Evolutionary conservation across 2,888 invertebrate species (phyloP).

Genomic region (Ferrisia virgata): DNA sequence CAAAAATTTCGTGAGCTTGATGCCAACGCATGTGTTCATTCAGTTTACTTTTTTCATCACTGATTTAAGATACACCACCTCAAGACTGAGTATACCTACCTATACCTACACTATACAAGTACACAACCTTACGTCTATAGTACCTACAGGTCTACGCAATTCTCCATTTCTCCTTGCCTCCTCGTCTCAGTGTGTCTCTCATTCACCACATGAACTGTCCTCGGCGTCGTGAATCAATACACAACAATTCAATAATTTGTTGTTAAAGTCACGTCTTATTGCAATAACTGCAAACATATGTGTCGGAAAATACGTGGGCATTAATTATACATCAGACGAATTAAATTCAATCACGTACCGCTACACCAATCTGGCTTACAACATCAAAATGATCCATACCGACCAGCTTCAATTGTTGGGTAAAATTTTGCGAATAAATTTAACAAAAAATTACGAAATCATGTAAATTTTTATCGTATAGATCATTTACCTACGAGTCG

Average conservation of each 20-base stretch:
- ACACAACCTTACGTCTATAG: no score
- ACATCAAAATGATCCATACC: slow-evolving; percentile 3
- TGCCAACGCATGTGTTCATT: background rate
- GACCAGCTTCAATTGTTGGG: background rate
- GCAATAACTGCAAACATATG: slow-evolving; percentile 21
- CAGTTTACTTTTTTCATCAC: background rate
- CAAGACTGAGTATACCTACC: background rate
- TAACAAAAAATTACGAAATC: slow-evolving; percentile 24
- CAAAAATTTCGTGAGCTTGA: background rate
- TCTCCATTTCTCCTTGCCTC: background rate
- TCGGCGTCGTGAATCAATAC: slow-evolving; percentile 20
- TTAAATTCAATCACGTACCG: slow-evolving; percentile 26
- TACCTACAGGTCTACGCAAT: background rate
- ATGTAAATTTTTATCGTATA: slow-evolving; percentile 13
- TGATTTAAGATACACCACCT: background rate
- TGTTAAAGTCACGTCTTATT: slow-evolving; percentile 33
- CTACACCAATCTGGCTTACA: slow-evolving; percentile 18
- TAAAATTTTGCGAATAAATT: slow-evolving; percentile 30
- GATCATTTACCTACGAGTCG: slow-evolving; percentile 1
- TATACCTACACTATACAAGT: background rate
- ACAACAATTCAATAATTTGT: slow-evolving; percentile 26
- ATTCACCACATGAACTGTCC: background rate
- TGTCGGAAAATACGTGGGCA: slow-evolving; percentile 26
- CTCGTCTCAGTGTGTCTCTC: no score
- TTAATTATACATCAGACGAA: slow-evolving; percentile 30